Conservation (phyloP, 2,888 invertebrate species). For the Rhagium mordax region DNA sequence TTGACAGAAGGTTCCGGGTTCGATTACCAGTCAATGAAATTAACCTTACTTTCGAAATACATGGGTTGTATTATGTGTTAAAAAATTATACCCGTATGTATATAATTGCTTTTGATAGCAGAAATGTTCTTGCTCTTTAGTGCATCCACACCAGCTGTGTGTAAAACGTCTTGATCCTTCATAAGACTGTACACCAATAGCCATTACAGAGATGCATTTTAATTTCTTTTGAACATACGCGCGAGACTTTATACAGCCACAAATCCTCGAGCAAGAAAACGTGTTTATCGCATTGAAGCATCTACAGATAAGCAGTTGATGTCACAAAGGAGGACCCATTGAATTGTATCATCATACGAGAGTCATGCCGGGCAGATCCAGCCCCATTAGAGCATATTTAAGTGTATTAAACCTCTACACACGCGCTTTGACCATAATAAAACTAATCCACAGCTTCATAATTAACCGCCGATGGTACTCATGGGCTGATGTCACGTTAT, state of each 20-base stretch:
- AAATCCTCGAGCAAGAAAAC: conserved; percentile 2
- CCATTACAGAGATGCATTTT: neutral
- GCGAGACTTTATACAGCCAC: neutral
- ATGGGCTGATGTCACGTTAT: conserved; percentile 35
- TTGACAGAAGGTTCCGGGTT: too few relatives aligned
- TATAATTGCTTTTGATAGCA: too few relatives aligned
- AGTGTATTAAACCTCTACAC: conserved; percentile 26
- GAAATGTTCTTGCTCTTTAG: too few relatives aligned
- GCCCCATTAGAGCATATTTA: conserved; percentile 28
- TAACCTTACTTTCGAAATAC: too few relatives aligned
- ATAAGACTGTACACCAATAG: neutral
- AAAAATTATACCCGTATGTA: too few relatives aligned
- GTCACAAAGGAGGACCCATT: conserved; percentile 9
- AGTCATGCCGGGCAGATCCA: conserved; percentile 25
- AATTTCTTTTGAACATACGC: neutral
- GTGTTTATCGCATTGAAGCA: conserved; percentile 15
- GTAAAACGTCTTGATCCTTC: too few relatives aligned
- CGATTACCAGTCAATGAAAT: too few relatives aligned
- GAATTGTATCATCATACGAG: conserved; percentile 30
- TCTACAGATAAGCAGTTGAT: conserved; percentile 16
- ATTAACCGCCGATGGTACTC: conserved; percentile 6
- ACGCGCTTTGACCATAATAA: conserved; percentile 28
- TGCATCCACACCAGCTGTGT: too few relatives aligned
- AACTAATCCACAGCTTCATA: neutral
- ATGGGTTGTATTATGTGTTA: too few relatives aligned